phyloP scores from a whole-genome alignment of 2,797 vertebrate genomes.

The Podargus strigoides region DNA sequence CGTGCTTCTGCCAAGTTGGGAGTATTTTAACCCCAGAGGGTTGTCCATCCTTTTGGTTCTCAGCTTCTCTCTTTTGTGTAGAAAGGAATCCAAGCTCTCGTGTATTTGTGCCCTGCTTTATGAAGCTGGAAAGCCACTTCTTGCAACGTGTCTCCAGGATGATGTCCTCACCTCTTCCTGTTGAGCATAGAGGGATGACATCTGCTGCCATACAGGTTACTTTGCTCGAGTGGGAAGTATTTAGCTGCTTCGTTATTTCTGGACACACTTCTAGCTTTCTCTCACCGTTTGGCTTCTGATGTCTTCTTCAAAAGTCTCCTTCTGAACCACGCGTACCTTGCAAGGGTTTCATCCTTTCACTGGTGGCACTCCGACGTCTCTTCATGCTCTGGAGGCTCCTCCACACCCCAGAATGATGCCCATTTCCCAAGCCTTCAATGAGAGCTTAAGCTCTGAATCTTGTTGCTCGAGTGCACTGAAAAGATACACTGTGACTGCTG shows the following conservation, averaged over 20 bases:
- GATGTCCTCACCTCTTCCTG: neutral
- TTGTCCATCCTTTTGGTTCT: neutral
- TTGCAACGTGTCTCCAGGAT: neutral
- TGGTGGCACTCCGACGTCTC: neutral
- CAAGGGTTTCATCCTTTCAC: neutral
- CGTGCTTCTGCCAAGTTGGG: neutral
- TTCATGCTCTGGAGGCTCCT: neutral
- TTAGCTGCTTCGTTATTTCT: neutral
- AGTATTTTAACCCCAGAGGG: neutral
- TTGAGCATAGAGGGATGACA: neutral
- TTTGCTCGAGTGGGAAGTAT: neutral
- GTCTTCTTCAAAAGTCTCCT: neutral
- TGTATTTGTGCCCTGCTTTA: neutral
- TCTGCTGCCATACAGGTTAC: neutral
- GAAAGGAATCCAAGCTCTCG: neutral
- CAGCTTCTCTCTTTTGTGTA: neutral
- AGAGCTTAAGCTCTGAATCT: neutral
- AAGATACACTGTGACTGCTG: neutral
- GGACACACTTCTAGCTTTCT: neutral
- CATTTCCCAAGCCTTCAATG: neutral
- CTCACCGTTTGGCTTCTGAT: neutral
- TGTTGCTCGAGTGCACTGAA: neutral
- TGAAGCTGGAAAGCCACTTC: neutral
- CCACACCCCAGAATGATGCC: fast-evolving
- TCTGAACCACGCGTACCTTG: neutral